Evolutionary conservation across 2,888 invertebrate species (phyloP).

Genomic region (Lycophotia porphyrea): DNA sequence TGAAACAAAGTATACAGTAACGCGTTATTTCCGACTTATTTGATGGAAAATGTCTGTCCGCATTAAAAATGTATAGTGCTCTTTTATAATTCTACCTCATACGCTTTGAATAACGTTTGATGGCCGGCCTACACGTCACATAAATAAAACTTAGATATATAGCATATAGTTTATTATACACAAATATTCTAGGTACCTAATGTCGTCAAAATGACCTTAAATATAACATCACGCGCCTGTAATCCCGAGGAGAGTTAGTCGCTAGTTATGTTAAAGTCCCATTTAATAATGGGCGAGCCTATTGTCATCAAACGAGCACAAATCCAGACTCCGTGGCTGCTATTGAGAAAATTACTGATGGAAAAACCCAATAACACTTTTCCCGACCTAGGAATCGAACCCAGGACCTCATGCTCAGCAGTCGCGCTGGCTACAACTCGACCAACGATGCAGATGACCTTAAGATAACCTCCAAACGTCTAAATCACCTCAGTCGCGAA

Average conservation of each 20-base stretch:
- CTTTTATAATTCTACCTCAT: conserved; percentile 24
- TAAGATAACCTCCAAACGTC: conserved; percentile 16
- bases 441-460: conserved; percentile 7
- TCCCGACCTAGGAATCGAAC: neutral
- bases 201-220: neutral
- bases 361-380: neutral
- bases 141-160: neutral
- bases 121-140: neutral
- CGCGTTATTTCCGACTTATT: conserved; percentile 25
- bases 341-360: neutral
- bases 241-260: too few species aligned
- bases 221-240: neutral
- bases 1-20: conserved; percentile 3
- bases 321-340: neutral
- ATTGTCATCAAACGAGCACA: neutral
- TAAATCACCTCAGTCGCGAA: conserved; percentile 6
- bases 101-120: conserved; percentile 22
- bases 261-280: neutral
- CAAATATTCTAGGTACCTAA: neutral
- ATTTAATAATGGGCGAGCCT: neutral
- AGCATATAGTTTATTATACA: neutral
- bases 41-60: conserved; percentile 36
- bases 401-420: neutral
- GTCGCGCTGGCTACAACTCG: neutral
- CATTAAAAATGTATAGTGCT: conserved; percentile 43